Conservation (phyloP, 2,888 invertebrate genomes). For the Trichopria drosophilae region DNA sequence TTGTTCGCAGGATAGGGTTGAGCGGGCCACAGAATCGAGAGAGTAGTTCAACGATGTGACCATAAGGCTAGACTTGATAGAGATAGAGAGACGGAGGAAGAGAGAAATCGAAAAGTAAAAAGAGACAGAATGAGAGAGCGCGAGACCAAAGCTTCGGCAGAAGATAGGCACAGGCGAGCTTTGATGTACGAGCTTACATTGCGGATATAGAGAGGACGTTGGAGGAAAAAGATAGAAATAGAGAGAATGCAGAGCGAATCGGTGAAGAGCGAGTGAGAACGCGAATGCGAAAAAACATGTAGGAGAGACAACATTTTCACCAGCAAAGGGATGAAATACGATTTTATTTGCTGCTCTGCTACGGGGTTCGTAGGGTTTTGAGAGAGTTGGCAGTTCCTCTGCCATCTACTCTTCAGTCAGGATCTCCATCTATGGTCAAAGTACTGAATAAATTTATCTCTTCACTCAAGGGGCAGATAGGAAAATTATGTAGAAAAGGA, state of each 20-base stretch:
- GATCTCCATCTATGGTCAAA: conserved; percentile 30
- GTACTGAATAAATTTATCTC: too few relatives aligned
- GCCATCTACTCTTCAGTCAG: conserved; percentile 39
- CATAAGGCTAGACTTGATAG: conserved; percentile 23
- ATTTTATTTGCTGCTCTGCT: conserved; percentile 54
- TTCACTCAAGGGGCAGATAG: too few relatives aligned
- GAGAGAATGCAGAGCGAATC: conserved; percentile 18
- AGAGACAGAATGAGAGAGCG: background rate
- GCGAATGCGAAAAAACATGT: conserved; percentile 31
- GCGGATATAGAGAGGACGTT: conserved; percentile 40
- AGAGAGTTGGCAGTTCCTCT: conserved; percentile 46
- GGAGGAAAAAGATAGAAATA: conserved; percentile 34
- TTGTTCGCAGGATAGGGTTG: conserved; percentile 42
- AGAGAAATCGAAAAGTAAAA: conserved; percentile 13
- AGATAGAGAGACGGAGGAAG: conserved; percentile 26
- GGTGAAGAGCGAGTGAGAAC: conserved; percentile 11
- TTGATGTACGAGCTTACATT: conserved; percentile 55
- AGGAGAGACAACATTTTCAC: conserved; percentile 52
- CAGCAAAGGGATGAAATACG: conserved; percentile 56
- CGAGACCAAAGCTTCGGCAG: conserved; percentile 40
- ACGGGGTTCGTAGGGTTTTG: conserved; percentile 42
- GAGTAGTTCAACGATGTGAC: conserved; percentile 39
- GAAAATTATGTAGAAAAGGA: too few relatives aligned
- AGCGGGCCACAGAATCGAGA: conserved; percentile 40
- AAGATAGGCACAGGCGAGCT: conserved; percentile 53